Evolutionary conservation across 2,113 vertebrate genomes (phyloP).

Genomic region (Tapirus terrestris): DNA sequence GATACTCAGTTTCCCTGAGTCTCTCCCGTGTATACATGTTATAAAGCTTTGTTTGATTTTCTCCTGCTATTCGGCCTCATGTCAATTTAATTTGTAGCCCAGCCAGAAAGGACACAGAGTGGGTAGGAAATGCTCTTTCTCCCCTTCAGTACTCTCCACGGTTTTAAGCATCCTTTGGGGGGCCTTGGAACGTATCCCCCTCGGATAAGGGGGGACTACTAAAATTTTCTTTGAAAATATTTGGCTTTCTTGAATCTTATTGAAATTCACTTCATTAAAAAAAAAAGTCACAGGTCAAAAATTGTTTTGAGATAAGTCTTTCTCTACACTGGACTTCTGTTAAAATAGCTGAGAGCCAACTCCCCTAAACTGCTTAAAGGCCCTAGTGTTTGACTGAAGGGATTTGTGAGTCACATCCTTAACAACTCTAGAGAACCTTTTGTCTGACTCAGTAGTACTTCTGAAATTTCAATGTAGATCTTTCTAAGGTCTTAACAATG

Average conservation of each 20-base stretch:
- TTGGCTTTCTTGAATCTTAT: background rate
- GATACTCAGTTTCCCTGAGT: too few relatives aligned
- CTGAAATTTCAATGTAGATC: background rate
- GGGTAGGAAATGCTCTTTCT: too few relatives aligned
- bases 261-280: background rate
- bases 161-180: too few relatives aligned
- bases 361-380: background rate
- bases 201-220: too few relatives aligned
- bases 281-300: background rate
- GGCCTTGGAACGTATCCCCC: too few relatives aligned
- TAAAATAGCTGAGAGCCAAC: background rate
- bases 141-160: too few relatives aligned
- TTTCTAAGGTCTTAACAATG: background rate
- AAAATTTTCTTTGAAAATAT: background rate
- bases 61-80: too few relatives aligned
- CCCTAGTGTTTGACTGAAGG: background rate
- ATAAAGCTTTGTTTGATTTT: too few relatives aligned
- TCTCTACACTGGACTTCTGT: background rate
- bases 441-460: background rate
- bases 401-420: background rate
- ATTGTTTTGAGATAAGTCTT: background rate
- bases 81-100: too few relatives aligned
- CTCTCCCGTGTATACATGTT: too few relatives aligned
- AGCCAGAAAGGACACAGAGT: too few relatives aligned
- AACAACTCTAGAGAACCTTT: background rate